phyloP scores from a whole-genome alignment of 2,113 vertebrate genomes.

The Cryptotis parvus region DNA sequence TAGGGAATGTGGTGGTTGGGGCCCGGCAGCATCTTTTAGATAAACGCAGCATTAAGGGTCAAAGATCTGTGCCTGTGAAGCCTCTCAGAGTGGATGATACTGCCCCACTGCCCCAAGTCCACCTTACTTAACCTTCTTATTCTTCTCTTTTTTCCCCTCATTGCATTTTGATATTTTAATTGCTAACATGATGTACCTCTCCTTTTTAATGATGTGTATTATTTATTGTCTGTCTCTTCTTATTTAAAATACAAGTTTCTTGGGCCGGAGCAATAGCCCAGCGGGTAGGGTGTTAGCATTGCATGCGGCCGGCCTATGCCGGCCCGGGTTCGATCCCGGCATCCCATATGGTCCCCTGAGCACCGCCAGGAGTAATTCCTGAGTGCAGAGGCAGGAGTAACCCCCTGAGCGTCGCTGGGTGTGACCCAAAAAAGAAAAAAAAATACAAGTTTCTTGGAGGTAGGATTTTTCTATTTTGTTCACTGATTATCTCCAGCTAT shows the following conservation, averaged over 20 bases:
- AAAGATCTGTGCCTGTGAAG: not conserved
- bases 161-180: not conserved
- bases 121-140: not conserved
- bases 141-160: not conserved
- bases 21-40: not conserved
- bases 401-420: too few species aligned
- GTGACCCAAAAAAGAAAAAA: too few species aligned
- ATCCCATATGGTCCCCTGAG: too few species aligned
- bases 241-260: constrained; percentile 15
- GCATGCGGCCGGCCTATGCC: too few species aligned
- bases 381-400: too few species aligned
- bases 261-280: too few species aligned
- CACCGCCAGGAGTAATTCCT: too few species aligned
- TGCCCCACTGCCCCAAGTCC: too few species aligned
- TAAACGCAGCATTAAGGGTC: not conserved
- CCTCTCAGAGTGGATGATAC: not conserved
- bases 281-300: too few species aligned
- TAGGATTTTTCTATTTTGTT: constrained; percentile 31
- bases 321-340: too few species aligned
- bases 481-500: not conserved
- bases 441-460: constrained; percentile 27
- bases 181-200: not conserved
- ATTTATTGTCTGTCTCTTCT: not conserved
- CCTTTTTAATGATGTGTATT: not conserved
- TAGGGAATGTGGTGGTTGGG: not conserved